These are phyloP conservation scores for Centropyge bicolor DNA, from an alignment of 2,797 vertebrate species.

Conservation along the genomic window DNA sequence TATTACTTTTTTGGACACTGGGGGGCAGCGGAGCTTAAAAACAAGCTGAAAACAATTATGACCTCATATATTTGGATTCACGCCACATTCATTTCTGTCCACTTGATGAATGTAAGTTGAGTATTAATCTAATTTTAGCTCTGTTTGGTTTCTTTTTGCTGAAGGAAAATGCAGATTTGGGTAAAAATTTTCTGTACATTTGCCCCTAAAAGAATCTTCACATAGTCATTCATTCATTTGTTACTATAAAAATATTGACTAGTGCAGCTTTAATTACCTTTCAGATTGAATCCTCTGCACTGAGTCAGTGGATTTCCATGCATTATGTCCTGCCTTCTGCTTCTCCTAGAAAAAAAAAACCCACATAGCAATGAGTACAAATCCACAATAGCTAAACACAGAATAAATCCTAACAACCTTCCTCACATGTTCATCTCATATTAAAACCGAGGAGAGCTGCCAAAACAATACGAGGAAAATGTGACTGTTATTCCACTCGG, in stretches of 20 bases:
- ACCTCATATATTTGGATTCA: not conserved
- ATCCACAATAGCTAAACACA: conserved; percentile 5
- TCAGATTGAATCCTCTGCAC: conserved; percentile 97
- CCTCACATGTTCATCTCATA: conserved; percentile 7
- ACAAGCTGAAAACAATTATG: not conserved
- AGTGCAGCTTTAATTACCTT: conserved; percentile 87
- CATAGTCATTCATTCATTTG: not conserved
- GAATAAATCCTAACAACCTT: not conserved
- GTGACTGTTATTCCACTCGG: conserved; percentile 53
- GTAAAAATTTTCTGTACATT: not conserved
- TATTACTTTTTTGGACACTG: not conserved
- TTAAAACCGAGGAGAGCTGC: conserved; percentile 34
- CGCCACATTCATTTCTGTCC: not conserved
- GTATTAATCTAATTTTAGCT: not conserved
- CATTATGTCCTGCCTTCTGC: conserved; percentile 96
- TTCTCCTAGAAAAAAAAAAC: conserved; percentile 86
- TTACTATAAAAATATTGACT: not conserved
- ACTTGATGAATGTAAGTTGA: not conserved
- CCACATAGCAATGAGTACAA: not conserved
- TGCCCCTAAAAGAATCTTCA: not conserved
- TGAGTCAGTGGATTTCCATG: conserved; percentile 97
- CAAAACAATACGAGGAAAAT: conserved; percentile 62
- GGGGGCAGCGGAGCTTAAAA: not conserved
- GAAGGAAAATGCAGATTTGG: not conserved
- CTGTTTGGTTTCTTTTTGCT: not conserved